Conservation (phyloP, 2,888 invertebrate genomes). For the Plutella xylostella region DNA sequence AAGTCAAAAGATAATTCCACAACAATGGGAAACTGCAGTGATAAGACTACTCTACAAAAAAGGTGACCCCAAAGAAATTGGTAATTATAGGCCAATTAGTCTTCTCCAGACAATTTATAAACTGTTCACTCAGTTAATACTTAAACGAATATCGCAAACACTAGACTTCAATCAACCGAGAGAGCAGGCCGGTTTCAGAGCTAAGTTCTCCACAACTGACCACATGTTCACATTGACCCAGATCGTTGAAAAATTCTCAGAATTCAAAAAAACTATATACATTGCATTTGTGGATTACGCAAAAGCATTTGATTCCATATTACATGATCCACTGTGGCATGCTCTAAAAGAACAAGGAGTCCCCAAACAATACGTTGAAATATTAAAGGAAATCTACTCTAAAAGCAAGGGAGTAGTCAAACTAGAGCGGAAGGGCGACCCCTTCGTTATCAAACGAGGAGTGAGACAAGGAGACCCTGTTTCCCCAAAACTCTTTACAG, state of each 20-base stretch:
- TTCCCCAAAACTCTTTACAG: constrained; percentile 11
- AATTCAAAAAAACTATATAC: neutral
- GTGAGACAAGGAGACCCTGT: constrained; percentile 10
- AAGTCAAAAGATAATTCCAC: neutral
- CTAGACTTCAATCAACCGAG: neutral
- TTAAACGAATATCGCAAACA: neutral
- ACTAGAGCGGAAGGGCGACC: constrained; percentile 10
- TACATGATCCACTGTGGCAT: constrained; percentile 15
- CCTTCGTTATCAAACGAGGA: constrained; percentile 8
- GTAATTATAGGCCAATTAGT: constrained; percentile 2
- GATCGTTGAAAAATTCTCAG: neutral
- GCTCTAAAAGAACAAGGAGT: constrained; percentile 10
- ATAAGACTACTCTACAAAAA: neutral
- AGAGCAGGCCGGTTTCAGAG: neutral
- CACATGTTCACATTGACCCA: neutral
- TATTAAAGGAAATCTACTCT: constrained; percentile 12
- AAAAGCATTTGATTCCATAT: constrained; percentile 17
- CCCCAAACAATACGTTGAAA: constrained; percentile 8
- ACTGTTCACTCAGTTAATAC: neutral
- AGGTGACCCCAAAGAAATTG: neutral
- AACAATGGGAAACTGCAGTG: neutral
- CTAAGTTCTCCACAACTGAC: neutral
- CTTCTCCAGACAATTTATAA: neutral
- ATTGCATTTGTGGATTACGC: constrained; percentile 13
- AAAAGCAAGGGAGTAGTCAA: constrained; percentile 8